A percentile compares a stretch with the other conserved stretches of the same genome.
Evolutionary conservation across 2,888 invertebrate species (phyloP).

Genomic region (Carpatolechia fugitivella): DNA sequence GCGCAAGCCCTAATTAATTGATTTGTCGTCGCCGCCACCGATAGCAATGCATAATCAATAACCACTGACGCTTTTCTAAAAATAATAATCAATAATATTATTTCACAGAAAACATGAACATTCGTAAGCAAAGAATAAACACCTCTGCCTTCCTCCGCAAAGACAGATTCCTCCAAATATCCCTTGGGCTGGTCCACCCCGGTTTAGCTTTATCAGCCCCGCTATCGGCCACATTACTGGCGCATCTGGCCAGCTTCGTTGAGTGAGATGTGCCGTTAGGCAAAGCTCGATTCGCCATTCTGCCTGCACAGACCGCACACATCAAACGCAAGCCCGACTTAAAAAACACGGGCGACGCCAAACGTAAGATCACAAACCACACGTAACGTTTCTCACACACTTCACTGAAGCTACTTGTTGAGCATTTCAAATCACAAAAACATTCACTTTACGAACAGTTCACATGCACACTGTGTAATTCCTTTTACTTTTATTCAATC

Average conservation of each 20-base stretch:
- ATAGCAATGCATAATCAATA: slow-evolving; percentile 36
- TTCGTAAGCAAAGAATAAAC: slow-evolving; percentile 22
- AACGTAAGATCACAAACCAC: slow-evolving; percentile 31
- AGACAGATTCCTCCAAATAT: slow-evolving; percentile 73
- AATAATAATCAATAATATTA: slow-evolving; percentile 2
- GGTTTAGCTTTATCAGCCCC: slow-evolving; percentile 64
- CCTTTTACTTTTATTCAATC: slow-evolving; percentile 35
- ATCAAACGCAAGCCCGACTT: slow-evolving; percentile 26
- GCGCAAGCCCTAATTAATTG: slow-evolving; percentile 27
- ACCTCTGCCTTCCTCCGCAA: slow-evolving; percentile 72
- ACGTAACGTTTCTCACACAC: slow-evolving; percentile 38
- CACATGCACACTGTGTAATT: slow-evolving; percentile 31
- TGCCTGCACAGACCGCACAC: too few species aligned
- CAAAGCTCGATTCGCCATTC: slow-evolving; percentile 63
- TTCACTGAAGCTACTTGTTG: slow-evolving; percentile 38
- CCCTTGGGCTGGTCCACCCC: slow-evolving; percentile 72
- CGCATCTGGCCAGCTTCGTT: slow-evolving; percentile 62
- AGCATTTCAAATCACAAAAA: slow-evolving; percentile 33
- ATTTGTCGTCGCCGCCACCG: slow-evolving; percentile 24
- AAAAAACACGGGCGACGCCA: slow-evolving; percentile 21
- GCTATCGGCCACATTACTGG: slow-evolving; percentile 67
- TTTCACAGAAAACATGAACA: background rate
- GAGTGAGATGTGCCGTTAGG: slow-evolving; percentile 52
- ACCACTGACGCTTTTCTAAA: slow-evolving; percentile 21
- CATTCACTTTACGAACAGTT: slow-evolving; percentile 28